phyloP scores from a whole-genome alignment of 2,113 vertebrate genomes.

The Actenoides hombroni region DNA sequence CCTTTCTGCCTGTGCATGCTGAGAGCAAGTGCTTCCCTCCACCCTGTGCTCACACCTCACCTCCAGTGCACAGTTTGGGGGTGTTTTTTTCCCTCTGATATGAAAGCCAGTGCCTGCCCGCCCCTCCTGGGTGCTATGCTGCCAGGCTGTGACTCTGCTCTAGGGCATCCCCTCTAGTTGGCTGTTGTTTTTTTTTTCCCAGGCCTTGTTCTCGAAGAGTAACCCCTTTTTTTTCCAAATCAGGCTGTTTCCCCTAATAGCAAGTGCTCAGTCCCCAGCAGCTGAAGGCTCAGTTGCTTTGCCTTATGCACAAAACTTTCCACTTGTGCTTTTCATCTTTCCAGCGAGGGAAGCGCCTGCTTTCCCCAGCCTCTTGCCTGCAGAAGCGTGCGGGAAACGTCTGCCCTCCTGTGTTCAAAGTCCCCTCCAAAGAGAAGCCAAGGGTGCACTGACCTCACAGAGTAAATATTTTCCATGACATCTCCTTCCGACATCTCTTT shows the following conservation, averaged over 20 bases:
- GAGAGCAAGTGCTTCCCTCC: not conserved
- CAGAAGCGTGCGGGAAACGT: not conserved
- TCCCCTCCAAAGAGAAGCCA: conserved; percentile 20
- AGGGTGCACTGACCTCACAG: conserved; percentile 39
- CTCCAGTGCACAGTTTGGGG: not conserved
- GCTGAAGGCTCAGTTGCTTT: not conserved
- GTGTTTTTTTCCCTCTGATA: not conserved
- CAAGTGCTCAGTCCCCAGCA: not conserved
- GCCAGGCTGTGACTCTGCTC: not conserved
- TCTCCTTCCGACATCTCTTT: not conserved
- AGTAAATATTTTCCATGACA: conserved; percentile 48
- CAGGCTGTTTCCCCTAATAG: not conserved
- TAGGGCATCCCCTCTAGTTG: not conserved
- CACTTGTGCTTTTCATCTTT: not conserved
- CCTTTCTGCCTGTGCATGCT: not conserved
- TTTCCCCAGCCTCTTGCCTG: conserved; percentile 6
- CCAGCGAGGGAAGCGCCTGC: not conserved
- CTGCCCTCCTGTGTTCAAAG: conserved; percentile 51
- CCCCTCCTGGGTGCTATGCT: not conserved
- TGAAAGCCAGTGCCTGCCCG: not conserved
- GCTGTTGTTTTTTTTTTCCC: not conserved
- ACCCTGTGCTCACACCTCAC: not conserved
- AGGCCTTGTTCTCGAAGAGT: not conserved
- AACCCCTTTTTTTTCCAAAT: not conserved
- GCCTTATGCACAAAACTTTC: not conserved